phyloP scores from a whole-genome alignment of 2,888 invertebrate genomes.

The Sympetrum striolatum region DNA sequence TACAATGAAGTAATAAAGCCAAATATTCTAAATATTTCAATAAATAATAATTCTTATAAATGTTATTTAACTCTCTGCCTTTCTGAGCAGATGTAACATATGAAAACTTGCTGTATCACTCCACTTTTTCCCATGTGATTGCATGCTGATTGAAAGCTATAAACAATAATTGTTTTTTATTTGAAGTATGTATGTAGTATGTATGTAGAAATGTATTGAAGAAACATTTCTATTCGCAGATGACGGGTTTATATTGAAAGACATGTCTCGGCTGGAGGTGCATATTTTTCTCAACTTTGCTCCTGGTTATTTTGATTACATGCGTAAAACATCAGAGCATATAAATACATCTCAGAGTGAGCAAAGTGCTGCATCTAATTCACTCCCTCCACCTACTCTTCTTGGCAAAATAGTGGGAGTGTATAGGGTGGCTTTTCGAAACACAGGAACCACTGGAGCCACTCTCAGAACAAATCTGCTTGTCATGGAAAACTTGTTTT shows the following conservation, averaged over 20 bases:
- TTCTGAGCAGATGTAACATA: too few relatives aligned
- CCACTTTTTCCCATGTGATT: too few relatives aligned
- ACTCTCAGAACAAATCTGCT: slow-evolving; percentile 72
- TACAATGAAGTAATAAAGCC: too few relatives aligned
- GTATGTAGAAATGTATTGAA: too few relatives aligned
- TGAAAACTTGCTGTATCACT: too few relatives aligned
- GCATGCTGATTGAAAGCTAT: too few relatives aligned
- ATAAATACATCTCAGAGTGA: slow-evolving; percentile 54
- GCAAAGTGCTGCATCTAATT: background rate
- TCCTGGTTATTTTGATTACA: slow-evolving; percentile 92
- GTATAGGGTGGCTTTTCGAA: slow-evolving; percentile 74
- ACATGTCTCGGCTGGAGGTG: slow-evolving; percentile 91
- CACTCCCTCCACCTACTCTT: slow-evolving; percentile 71
- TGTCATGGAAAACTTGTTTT: slow-evolving; percentile 98
- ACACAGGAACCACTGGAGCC: slow-evolving; percentile 63
- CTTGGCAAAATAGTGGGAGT: slow-evolving; percentile 91
- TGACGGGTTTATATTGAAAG: slow-evolving; percentile 93
- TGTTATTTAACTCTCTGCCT: too few relatives aligned
- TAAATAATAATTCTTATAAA: too few relatives aligned
- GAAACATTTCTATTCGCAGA: slow-evolving; percentile 64
- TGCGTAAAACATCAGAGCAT: slow-evolving; percentile 75
- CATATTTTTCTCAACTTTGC: slow-evolving; percentile 93
- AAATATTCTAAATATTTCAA: too few relatives aligned
- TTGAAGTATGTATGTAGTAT: too few relatives aligned
- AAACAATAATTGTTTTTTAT: too few relatives aligned